These are phyloP conservation scores for Drosophila histrio DNA, from an alignment of 2,888 invertebrate genomes.

Conservation along the genomic window DNA sequence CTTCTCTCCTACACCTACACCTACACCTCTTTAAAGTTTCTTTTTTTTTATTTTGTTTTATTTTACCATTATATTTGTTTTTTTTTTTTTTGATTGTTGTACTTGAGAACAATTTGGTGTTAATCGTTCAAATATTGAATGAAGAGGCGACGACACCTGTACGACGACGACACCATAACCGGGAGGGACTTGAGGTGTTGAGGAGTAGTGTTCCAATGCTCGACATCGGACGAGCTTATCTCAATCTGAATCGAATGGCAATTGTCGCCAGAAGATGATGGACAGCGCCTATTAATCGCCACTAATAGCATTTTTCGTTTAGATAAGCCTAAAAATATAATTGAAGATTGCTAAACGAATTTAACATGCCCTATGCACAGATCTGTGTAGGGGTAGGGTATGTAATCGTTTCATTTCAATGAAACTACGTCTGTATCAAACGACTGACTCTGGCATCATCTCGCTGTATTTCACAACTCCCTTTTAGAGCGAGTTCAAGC, in stretches of 20 bases:
- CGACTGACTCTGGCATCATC: too few relatives aligned
- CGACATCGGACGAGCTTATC: constrained; percentile 49
- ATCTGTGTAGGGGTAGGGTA: not conserved
- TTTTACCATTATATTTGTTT: not conserved
- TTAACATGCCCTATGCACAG: constrained; percentile 32
- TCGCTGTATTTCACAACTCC: too few relatives aligned
- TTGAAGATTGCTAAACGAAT: constrained; percentile 7
- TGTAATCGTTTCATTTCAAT: too few relatives aligned
- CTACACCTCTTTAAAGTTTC: not conserved
- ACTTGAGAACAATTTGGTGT: constrained; percentile 51
- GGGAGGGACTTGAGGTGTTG: not conserved
- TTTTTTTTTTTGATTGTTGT: constrained; percentile 4
- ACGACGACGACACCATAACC: not conserved
- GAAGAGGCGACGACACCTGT: constrained; percentile 25
- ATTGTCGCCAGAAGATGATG: constrained; percentile 74
- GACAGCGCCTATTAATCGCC: constrained; percentile 80
- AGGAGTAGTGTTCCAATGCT: constrained; percentile 9
- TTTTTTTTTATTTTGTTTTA: not conserved
- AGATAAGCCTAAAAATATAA: constrained; percentile 58
- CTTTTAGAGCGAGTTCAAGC: too few relatives aligned
- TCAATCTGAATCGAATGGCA: constrained; percentile 63
- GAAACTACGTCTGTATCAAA: too few relatives aligned
- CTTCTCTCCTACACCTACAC: not conserved
- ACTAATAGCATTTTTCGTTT: constrained; percentile 73
- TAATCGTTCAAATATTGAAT: constrained; percentile 70